These are phyloP conservation scores for Leptosomus discolor DNA, from an alignment of 2,113 vertebrate genomes.

Conservation along the genomic window DNA sequence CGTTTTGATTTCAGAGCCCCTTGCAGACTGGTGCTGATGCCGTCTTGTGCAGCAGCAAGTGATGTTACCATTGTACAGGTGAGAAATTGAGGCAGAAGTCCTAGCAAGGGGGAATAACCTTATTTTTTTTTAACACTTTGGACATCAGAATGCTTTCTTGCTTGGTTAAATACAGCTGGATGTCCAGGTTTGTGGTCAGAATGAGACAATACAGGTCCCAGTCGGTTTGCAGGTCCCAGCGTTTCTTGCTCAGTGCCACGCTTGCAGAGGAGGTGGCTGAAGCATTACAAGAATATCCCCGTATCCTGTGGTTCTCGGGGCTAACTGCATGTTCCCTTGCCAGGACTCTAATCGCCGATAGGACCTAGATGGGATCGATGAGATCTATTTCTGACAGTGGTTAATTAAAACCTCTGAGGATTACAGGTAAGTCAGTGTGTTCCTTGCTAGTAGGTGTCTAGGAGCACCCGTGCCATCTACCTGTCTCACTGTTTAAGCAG, in stretches of 20 bases:
- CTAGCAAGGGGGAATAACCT: neutral
- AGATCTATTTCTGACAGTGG: neutral
- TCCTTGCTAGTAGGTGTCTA: neutral
- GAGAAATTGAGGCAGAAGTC: neutral
- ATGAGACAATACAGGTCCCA: rapidly evolving
- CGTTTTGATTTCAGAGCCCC: neutral
- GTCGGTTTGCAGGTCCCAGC: neutral
- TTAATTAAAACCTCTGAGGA: neutral
- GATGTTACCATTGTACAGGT: rapidly evolving
- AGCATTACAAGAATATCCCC: rapidly evolving
- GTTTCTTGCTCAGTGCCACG: rapidly evolving
- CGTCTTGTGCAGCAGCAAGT: neutral
- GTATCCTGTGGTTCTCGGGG: rapidly evolving
- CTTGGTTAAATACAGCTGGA: neutral
- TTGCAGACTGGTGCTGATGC: too few relatives aligned
- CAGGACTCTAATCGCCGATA: neutral
- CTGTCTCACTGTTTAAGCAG: neutral
- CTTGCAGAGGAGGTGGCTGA: neutral
- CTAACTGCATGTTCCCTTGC: neutral
- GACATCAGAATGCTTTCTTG: neutral
- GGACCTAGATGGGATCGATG: neutral
- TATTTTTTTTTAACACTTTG: neutral
- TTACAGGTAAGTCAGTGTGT: neutral
- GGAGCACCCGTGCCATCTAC: neutral
- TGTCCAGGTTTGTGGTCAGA: neutral